These are phyloP conservation scores for Neopipo cinnamomea DNA, from an alignment of 2,113 vertebrate species.

Conservation along the genomic window DNA sequence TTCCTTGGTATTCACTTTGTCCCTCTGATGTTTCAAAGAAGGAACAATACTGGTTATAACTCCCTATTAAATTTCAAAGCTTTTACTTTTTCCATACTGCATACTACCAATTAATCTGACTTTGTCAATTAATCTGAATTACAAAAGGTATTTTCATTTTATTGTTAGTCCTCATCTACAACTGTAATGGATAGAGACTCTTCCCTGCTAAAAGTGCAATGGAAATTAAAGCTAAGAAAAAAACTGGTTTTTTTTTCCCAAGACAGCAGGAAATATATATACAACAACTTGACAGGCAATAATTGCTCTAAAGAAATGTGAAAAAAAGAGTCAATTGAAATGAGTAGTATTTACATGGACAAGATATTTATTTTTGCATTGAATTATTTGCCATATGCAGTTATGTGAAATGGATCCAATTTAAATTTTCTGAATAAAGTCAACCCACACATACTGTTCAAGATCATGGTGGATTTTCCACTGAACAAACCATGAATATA, in stretches of 20 bases:
- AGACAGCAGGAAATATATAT: slow-evolving; percentile 8
- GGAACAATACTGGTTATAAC: neutral
- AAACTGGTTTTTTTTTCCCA: fast-evolving
- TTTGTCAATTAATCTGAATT: neutral
- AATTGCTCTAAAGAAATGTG: slow-evolving; percentile 22
- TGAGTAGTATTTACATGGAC: slow-evolving; percentile 47
- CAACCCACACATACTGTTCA: slow-evolving; percentile 34
- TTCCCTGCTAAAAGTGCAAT: neutral
- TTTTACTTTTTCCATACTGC: neutral
- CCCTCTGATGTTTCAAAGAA: neutral
- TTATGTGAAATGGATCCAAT: slow-evolving; percentile 62
- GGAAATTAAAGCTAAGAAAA: slow-evolving; percentile 24
- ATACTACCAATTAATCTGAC: neutral
- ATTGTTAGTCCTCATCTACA: neutral
- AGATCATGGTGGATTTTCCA: slow-evolving; percentile 28
- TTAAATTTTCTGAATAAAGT: slow-evolving; percentile 33
- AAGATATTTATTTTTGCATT: slow-evolving; percentile 54
- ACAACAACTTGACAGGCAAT: slow-evolving; percentile 43
- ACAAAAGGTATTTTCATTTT: neutral
- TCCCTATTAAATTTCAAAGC: neutral
- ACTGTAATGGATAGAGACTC: neutral
- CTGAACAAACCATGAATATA: slow-evolving; percentile 12
- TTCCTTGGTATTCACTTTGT: neutral
- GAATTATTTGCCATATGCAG: slow-evolving; percentile 53
- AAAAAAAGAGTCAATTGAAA: slow-evolving; percentile 19